phyloP scores from a whole-genome alignment of 2,113 vertebrate genomes.

The Xiphophorus hellerii region DNA sequence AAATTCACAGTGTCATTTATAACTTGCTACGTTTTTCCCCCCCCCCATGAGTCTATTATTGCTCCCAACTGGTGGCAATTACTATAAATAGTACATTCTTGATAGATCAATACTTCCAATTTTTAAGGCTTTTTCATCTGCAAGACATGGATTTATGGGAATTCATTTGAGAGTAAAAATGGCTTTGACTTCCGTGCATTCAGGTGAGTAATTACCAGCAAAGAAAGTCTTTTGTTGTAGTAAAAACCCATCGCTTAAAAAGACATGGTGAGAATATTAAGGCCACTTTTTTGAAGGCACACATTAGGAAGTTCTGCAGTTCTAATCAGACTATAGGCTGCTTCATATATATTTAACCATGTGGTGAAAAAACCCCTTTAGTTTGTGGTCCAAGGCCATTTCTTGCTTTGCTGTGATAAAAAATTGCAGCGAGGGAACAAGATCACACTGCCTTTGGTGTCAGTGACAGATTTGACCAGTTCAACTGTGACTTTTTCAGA shows the following conservation, averaged over 20 bases:
- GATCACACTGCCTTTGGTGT: neutral
- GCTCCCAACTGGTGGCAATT: conserved; percentile 29
- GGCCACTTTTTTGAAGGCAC: neutral
- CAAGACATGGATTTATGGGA: conserved; percentile 36
- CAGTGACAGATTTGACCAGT: neutral
- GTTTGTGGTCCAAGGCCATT: neutral
- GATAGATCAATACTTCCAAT: conserved; percentile 49
- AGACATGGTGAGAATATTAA: neutral
- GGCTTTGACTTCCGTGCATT: neutral
- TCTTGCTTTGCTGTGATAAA: neutral
- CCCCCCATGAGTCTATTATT: conserved; percentile 2
- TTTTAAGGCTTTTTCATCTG: conserved; percentile 1
- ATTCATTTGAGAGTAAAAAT: conserved; percentile 37
- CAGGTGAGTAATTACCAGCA: conserved; percentile 46
- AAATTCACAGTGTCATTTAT: conserved; percentile 25
- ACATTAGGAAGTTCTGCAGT: neutral
- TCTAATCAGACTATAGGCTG: conserved; percentile 13
- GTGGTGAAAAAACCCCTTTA: neutral
- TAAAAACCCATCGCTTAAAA: conserved; percentile 20
- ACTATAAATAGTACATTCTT: conserved; percentile 18
- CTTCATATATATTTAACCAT: conserved; percentile 1
- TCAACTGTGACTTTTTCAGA: conserved; percentile 8
- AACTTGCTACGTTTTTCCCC: conserved; percentile 17
- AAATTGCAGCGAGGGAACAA: neutral
- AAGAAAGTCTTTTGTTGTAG: conserved; percentile 41